Percentiles rank a stretch among this genome's conserved stretches.
Evolutionary conservation across 30 jellyfish, hydroid and myxozoan genomes (phyloP).

Genomic region (Chironex yamaguchii): DNA sequence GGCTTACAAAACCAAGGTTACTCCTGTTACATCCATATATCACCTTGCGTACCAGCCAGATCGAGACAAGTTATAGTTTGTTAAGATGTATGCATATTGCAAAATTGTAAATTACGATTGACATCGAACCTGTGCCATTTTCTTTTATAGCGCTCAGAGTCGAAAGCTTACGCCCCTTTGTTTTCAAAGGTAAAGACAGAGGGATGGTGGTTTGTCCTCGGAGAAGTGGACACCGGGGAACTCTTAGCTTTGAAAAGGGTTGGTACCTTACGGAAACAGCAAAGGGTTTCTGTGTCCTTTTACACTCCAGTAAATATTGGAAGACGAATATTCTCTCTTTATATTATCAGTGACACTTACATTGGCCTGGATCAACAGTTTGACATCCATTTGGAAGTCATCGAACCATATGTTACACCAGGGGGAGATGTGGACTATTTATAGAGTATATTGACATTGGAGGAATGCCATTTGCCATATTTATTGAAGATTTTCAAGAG

Average conservation of each 20-base stretch:
- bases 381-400: constrained; percentile 81
- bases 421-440: too few species aligned
- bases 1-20: too few species aligned
- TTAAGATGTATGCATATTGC: background rate
- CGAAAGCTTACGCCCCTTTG: constrained; percentile 78
- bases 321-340: constrained; percentile 73
- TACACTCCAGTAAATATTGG: constrained; percentile 76
- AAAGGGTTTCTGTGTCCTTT: constrained; percentile 78
- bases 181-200: constrained; percentile 90
- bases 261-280: constrained; percentile 56
- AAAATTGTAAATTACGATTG: too few species aligned
- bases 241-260: constrained; percentile 88
- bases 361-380: constrained; percentile 96
- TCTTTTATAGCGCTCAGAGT: constrained; percentile 60
- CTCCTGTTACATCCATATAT: too few species aligned
- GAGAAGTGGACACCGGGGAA: constrained; percentile 82
- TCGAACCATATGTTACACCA: too few species aligned
- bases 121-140: background rate
- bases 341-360: constrained; percentile 86
- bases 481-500: too few species aligned
- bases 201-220: constrained; percentile 93
- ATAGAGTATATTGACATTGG: too few species aligned
- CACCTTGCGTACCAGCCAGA: background rate
- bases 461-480: too few species aligned
- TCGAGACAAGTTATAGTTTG: background rate